phyloP scores from a whole-genome alignment of 2,113 vertebrate genomes.

The Pteruthius melanotis region DNA sequence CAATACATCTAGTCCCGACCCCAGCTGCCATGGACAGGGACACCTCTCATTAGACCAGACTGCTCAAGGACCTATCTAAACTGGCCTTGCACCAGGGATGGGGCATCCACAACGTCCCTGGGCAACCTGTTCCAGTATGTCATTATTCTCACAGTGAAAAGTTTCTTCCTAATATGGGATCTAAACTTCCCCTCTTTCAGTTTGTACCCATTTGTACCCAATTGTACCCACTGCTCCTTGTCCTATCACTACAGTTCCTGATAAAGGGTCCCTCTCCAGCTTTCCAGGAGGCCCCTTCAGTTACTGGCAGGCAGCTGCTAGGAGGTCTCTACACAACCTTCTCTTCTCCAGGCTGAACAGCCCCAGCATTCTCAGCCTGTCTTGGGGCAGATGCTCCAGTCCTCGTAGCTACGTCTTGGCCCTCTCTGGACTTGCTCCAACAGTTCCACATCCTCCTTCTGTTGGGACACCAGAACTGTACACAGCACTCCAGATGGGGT shows the following conservation, averaged over 20 bases:
- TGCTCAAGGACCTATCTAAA: background rate
- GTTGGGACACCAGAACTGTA: background rate
- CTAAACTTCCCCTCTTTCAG: background rate
- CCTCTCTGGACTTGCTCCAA: background rate
- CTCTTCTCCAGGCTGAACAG: background rate
- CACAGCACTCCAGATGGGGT: background rate
- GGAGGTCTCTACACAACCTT: background rate
- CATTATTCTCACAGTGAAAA: background rate
- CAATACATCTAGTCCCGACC: background rate
- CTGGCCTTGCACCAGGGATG: background rate
- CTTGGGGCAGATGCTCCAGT: background rate
- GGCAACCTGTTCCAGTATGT: background rate
- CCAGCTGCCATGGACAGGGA: background rate
- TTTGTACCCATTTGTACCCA: background rate
- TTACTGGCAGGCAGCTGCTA: background rate
- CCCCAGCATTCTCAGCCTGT: background rate
- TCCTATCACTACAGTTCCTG: background rate
- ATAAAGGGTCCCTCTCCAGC: background rate
- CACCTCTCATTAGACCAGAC: background rate
- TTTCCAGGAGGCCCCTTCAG: background rate
- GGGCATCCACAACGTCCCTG: fast-evolving
- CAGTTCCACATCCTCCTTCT: background rate
- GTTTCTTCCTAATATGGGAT: background rate
- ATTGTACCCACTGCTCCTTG: background rate
- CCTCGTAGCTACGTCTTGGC: background rate